phyloP scores from a whole-genome alignment of 1,140 invertebrate species.

The Eciton burchellii region DNA sequence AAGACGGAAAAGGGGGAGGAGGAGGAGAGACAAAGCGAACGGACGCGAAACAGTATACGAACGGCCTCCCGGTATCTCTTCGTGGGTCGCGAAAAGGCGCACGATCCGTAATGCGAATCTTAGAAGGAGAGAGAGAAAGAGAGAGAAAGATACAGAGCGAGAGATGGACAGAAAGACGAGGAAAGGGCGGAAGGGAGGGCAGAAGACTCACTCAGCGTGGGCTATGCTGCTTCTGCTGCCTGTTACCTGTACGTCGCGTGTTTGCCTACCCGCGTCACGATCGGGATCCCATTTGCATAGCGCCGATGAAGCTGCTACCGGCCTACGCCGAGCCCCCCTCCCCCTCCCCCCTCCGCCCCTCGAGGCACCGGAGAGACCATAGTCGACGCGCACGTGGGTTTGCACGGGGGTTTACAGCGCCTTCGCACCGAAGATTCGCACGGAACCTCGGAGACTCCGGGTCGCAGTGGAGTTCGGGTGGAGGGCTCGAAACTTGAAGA shows the following conservation, averaged over 20 bases:
- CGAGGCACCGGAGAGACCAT: background rate
- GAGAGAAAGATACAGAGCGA: conserved; percentile 7
- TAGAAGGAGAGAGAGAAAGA: conserved; percentile 28
- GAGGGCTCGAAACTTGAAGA: no score
- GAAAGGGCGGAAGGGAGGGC: conserved; percentile 10
- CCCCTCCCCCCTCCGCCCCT: conserved; percentile 53
- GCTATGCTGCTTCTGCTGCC: conserved; percentile 59
- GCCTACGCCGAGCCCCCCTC: conserved; percentile 49
- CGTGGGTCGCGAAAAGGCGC: conserved; percentile 71
- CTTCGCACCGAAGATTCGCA: no score
- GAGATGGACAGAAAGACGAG: background rate
- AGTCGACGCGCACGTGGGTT: background rate
- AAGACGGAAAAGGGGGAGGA: conserved; percentile 1
- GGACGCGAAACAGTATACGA: conserved; percentile 68
- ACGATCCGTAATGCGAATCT: conserved; percentile 68
- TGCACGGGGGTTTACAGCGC: conserved; percentile 1
- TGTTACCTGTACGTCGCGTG: conserved; percentile 76
- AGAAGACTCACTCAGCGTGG: conserved; percentile 73
- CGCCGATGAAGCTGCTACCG: conserved; percentile 77
- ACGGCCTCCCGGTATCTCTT: conserved; percentile 67
- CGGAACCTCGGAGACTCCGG: no score
- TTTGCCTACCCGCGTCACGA: conserved; percentile 77
- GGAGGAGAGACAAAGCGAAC: conserved; percentile 63
- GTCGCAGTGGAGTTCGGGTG: no score
- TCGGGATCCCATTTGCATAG: conserved; percentile 78